phyloP scores from a whole-genome alignment of 2,113 vertebrate genomes.

The Microcebus ravelobensis region DNA sequence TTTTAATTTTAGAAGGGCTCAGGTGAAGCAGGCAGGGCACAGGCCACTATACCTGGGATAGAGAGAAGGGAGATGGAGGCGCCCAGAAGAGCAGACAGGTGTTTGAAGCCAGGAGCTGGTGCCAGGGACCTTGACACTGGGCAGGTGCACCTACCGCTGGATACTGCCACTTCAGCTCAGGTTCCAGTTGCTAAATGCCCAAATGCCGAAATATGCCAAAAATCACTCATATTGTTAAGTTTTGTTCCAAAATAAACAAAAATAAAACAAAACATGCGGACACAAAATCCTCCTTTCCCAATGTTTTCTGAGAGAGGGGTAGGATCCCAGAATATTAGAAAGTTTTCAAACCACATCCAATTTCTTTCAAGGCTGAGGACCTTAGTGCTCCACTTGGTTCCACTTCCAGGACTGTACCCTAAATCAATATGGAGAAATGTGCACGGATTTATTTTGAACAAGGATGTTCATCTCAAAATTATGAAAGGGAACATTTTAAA shows the following conservation, averaged over 20 bases:
- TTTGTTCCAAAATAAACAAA: neutral
- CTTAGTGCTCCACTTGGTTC: neutral
- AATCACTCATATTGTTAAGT: neutral
- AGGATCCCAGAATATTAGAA: neutral
- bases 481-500: slow-evolving; percentile 8
- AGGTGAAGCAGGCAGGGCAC: neutral
- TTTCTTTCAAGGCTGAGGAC: neutral
- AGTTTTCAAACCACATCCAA: neutral
- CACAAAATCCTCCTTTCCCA: neutral
- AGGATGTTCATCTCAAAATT: neutral
- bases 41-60: neutral
- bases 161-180: neutral
- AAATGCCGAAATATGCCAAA: neutral
- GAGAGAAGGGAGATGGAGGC: neutral
- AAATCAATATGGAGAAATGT: neutral
- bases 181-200: neutral
- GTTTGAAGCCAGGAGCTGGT: neutral
- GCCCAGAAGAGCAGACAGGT: neutral
- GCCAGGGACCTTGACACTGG: neutral
- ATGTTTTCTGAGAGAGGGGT: neutral
- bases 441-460: neutral
- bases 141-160: neutral
- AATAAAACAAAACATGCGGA: neutral
- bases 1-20: neutral
- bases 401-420: neutral